Conservation (phyloP, 2,888 invertebrate genomes). For the Diarsia rubi region DNA sequence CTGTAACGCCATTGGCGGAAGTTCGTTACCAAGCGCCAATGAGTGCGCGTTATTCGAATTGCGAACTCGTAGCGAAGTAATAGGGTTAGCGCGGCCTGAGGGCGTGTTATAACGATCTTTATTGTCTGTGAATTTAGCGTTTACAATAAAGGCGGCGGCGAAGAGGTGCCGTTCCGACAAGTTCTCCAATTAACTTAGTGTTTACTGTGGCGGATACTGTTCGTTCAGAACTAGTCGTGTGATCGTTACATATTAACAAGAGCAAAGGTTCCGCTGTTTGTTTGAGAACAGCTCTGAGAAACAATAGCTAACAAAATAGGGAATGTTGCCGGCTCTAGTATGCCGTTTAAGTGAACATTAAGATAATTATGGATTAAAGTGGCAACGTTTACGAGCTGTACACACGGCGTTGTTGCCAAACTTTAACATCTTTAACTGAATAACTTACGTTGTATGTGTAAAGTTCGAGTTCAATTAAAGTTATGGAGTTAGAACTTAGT, state of each 20-base stretch:
- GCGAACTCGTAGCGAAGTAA: conserved; percentile 70
- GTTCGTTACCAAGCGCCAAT: conserved; percentile 82
- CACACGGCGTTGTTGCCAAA: conserved; percentile 17
- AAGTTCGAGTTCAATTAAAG: conserved; percentile 32
- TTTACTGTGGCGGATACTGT: conserved; percentile 67
- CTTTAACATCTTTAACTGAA: conserved; percentile 25
- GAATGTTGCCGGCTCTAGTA: conserved; percentile 20
- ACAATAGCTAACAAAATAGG: conserved; percentile 4
- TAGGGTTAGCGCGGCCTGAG: conserved; percentile 77
- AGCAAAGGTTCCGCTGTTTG: conserved; percentile 15
- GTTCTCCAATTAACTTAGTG: conserved; percentile 74
- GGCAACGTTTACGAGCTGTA: conserved; percentile 30
- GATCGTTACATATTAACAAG: conserved; percentile 37
- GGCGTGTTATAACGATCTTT: conserved; percentile 83
- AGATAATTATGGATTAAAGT: conserved; percentile 23
- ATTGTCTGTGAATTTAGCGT: conserved; percentile 80
- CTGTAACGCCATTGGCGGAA: conserved; percentile 79
- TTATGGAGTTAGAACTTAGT: conserved; percentile 7
- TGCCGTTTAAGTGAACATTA: conserved; percentile 34
- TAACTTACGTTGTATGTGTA: conserved; percentile 16
- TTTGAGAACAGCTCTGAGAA: conserved; percentile 23
- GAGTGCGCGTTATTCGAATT: conserved; percentile 78
- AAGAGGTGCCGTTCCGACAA: conserved; percentile 61
- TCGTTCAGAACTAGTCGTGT: conserved; percentile 50
- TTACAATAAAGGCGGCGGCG: conserved; percentile 70